Conservation (phyloP, 2,797 vertebrate species). For the Yasuhikotakia modesta region DNA sequence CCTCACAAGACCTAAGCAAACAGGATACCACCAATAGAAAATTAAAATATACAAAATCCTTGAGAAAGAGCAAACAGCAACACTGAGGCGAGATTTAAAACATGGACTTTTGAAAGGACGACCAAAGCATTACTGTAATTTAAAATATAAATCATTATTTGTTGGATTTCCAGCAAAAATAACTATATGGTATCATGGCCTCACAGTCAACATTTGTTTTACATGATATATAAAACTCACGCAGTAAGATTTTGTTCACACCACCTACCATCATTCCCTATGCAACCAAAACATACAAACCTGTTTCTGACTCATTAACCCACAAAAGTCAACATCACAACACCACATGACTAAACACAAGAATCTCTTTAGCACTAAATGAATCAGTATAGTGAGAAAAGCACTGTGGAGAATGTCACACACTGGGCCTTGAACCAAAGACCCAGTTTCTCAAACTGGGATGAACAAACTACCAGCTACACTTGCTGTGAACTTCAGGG, state of each 20-base stretch:
- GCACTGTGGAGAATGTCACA: background rate
- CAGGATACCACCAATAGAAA: too few species aligned
- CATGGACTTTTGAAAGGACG: too few species aligned
- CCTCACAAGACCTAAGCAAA: too few species aligned
- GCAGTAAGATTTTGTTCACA: background rate
- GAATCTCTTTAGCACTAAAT: background rate
- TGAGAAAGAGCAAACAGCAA: too few species aligned
- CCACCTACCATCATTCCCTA: background rate
- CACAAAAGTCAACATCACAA: constrained; percentile 4
- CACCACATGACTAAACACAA: background rate
- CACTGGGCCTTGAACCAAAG: constrained; percentile 25
- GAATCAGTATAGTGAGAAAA: background rate
- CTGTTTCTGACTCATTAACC: constrained; percentile 10
- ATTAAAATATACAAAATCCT: too few species aligned
- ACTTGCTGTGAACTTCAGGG: constrained; percentile 19
- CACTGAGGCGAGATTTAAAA: too few species aligned
- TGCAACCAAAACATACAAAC: background rate
- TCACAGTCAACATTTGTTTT: background rate
- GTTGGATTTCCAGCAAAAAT: too few species aligned
- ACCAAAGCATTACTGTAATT: too few species aligned
- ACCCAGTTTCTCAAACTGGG: constrained; percentile 8
- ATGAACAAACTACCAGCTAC: background rate
- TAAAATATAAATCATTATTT: too few species aligned
- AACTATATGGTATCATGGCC: background rate
- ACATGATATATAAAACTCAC: constrained; percentile 11